phyloP scores from a whole-genome alignment of 2,888 invertebrate genomes.

The Coenonympha glycerion region DNA sequence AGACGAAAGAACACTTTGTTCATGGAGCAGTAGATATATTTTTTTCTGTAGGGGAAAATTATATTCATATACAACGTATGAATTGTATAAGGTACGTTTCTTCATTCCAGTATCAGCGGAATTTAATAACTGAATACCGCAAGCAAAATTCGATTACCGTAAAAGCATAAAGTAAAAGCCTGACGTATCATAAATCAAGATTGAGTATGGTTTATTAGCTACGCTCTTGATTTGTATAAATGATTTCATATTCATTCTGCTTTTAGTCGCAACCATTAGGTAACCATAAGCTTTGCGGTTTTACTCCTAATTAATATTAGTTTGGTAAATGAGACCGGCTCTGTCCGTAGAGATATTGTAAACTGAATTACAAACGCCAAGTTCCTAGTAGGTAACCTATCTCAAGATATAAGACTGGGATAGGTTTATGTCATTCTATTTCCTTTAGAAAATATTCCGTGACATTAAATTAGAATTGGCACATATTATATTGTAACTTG shows the following conservation, averaged over 20 bases:
- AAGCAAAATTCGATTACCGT: slow-evolving; percentile 11
- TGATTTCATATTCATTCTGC: neutral
- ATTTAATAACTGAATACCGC: slow-evolving; percentile 6
- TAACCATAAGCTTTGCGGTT: neutral
- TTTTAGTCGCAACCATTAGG: neutral
- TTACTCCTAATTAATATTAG: neutral
- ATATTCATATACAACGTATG: no score
- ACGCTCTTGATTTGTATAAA: slow-evolving; percentile 2
- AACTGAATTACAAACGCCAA: no score
- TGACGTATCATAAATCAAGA: slow-evolving; percentile 5
- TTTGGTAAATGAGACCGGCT: no score
- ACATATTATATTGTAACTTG: no score
- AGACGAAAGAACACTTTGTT: neutral
- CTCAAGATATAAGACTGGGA: no score
- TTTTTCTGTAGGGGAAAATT: slow-evolving; percentile 1
- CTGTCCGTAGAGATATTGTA: no score
- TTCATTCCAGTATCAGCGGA: neutral
- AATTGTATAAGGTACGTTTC: no score
- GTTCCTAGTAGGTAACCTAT: no score
- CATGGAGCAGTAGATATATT: neutral
- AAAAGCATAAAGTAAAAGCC: slow-evolving; percentile 7
- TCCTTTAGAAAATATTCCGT: no score
- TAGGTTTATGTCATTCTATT: no score
- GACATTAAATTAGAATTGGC: no score
- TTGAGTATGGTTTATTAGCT: slow-evolving; percentile 8